Conservation (phyloP, 2,797 vertebrate genomes). For the Alcedo atthis region DNA sequence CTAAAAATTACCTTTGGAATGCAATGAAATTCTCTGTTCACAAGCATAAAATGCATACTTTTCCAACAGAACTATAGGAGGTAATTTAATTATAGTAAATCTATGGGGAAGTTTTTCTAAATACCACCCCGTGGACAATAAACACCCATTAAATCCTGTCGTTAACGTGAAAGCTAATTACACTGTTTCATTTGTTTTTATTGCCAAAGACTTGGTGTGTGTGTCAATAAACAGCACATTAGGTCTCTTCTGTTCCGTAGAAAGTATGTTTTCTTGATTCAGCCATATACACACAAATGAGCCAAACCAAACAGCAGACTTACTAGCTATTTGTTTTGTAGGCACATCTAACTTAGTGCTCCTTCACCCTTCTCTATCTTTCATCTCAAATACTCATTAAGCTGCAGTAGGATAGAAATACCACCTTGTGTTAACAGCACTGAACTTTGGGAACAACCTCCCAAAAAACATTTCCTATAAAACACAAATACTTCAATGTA, state of each 20-base stretch:
- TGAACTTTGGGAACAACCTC: background rate
- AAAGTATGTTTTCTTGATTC: slow-evolving; percentile 68
- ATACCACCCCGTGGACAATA: slow-evolving; percentile 42
- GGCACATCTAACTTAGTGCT: slow-evolving; percentile 34
- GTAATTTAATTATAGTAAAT: slow-evolving; percentile 49
- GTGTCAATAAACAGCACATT: slow-evolving; percentile 73
- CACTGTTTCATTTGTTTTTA: slow-evolving; percentile 62
- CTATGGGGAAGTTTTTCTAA: slow-evolving; percentile 52
- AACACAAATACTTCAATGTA: background rate
- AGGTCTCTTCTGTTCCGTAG: slow-evolving; percentile 51
- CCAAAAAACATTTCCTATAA: background rate
- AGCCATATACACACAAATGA: slow-evolving; percentile 57
- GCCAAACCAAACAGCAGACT: slow-evolving; percentile 59
- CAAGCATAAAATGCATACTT: slow-evolving; percentile 10
- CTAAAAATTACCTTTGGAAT: slow-evolving; percentile 42
- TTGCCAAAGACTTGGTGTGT: slow-evolving; percentile 15
- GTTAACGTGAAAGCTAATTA: slow-evolving; percentile 63
- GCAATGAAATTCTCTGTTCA: background rate
- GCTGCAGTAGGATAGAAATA: background rate
- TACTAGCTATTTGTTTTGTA: slow-evolving; percentile 39
- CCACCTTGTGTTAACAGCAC: background rate
- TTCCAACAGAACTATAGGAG: slow-evolving; percentile 16
- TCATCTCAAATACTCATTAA: slow-evolving; percentile 25
- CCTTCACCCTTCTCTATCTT: background rate
- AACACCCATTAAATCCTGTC: slow-evolving; percentile 51